Percentiles rank a stretch among this genome's conserved stretches.
Conservation (phyloP, 2,888 invertebrate species). For the Sympetrum striolatum region DNA sequence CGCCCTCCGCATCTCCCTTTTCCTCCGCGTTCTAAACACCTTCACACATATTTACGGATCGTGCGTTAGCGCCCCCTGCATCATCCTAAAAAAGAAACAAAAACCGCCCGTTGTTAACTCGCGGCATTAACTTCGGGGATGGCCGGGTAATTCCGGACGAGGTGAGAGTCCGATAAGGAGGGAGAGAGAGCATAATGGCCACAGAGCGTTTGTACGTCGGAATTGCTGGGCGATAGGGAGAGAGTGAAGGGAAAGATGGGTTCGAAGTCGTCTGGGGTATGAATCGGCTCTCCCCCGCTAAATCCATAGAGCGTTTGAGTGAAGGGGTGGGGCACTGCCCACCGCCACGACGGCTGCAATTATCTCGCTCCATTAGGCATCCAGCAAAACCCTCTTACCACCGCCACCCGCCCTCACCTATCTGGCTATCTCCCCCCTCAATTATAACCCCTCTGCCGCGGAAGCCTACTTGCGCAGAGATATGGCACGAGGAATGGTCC, state of each 20-base stretch:
- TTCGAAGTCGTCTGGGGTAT: neutral
- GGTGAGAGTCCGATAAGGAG: neutral
- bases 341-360: neutral
- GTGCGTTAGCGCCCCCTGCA: neutral
- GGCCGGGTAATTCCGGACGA: neutral
- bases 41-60: neutral
- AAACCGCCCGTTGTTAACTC: neutral
- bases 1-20: neutral
- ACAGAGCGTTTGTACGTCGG: neutral
- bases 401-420: neutral
- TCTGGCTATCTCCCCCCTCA: neutral
- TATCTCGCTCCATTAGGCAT: slow-evolving; percentile 31
- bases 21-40: neutral
- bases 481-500: neutral
- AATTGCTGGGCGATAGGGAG: neutral
- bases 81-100: neutral
- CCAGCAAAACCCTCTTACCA: slow-evolving; percentile 15
- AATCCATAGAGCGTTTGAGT: slow-evolving; percentile 10
- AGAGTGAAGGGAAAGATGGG: neutral
- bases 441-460: neutral
- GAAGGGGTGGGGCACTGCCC: neutral
- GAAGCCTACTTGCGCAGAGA: neutral
- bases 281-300: slow-evolving; percentile 18
- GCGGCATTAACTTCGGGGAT: neutral
- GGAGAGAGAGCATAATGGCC: neutral